phyloP scores from a whole-genome alignment of 1,140 invertebrate species.

The Aricia agestis region DNA sequence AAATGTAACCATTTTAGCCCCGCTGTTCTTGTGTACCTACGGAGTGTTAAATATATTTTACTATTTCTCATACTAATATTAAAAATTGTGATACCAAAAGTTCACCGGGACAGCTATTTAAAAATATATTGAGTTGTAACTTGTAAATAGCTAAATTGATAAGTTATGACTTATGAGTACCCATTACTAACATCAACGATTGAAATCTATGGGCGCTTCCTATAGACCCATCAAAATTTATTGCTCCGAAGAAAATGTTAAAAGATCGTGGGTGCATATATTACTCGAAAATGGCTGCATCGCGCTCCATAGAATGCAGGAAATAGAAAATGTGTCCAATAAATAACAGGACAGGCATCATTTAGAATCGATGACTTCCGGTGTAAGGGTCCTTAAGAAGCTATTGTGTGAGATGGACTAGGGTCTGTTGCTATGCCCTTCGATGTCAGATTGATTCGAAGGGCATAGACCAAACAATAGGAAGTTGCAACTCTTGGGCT shows the following conservation, averaged over 20 bases:
- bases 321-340: conserved; percentile 14
- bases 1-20: too few species aligned
- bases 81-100: too few species aligned
- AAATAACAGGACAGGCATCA: conserved; percentile 12
- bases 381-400: not conserved
- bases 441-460: too few species aligned
- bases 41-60: too few species aligned
- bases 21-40: too few species aligned
- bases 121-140: too few species aligned
- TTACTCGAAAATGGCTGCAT: conserved; percentile 8
- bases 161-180: not conserved
- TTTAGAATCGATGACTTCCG: conserved; percentile 10
- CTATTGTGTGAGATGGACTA: conserved; percentile 8
- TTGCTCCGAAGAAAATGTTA: conserved; percentile 6
- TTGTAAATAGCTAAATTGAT: not conserved
- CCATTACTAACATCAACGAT: not conserved
- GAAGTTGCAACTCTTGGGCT: too few species aligned
- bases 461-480: too few species aligned
- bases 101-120: too few species aligned
- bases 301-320: conserved; percentile 5
- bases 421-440: not conserved
- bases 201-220: not conserved
- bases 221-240: conserved; percentile 9
- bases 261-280: conserved; percentile 14
- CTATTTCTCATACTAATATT: too few species aligned